Base-by-base conservation (phyloP, 2,113 vertebrate species). In the Bambusicola thoracicus region DNA sequence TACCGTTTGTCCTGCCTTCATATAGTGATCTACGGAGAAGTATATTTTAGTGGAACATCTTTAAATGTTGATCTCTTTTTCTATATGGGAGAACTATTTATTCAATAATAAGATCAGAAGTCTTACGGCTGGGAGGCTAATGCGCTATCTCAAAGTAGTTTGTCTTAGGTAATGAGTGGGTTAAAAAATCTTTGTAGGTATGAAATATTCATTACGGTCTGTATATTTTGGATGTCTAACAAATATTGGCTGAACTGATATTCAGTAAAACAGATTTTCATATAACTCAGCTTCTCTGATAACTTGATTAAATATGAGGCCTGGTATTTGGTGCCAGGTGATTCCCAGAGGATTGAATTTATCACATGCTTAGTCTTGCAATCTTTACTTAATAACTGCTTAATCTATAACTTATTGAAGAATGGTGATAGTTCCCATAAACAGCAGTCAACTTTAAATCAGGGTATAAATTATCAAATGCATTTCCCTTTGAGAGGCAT, bases 251-350 rank as follows among this genome's bases (percentile, higher is more conserved):
- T 72, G 61, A 83, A 56, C 34, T 56, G 46, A 90, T 87, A 85
- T 46, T 51, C 34, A 43, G n/a, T 72, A 75, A 88, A 91, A 95
- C 62, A 93, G 51, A 84, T 81, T 66, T 82, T 70, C 51, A 25
- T 44, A 43, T 74, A 91, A 56, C 67, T 91, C 74, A 69, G 70
- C 30, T 92, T 91, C 49, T 77, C 81, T 82, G 85, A 85, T 92
- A 92, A 90, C 32, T 51, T 81, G 41, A 94, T 91, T 91, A 89
- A 94, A 81, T 70, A 27, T 40, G 53, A 83, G n/a, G 73, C 59
- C 46, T 90, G 75, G 38, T 83, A 75, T 90, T 90, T 90, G 61
- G 65, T 92, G 93, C 93, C 94, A 94, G 89, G 93, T 91, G 90
- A 72, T 92, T 96, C 82, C 82, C 87, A 91, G n/a, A 56, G 56